Conservation (phyloP, 1,140 invertebrate species). For the Thaumatotibia leucotreta region DNA sequence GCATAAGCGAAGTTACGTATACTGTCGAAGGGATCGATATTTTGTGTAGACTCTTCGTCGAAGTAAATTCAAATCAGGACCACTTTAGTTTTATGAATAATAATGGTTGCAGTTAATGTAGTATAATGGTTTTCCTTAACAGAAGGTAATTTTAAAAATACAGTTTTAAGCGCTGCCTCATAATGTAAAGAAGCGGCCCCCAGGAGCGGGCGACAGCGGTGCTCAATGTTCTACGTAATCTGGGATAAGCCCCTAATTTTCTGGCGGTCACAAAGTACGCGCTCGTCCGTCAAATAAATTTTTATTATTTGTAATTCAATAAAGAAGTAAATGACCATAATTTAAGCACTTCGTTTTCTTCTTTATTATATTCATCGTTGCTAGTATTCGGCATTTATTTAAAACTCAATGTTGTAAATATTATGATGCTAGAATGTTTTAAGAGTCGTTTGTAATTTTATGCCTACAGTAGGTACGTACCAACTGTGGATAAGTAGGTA, state of each 20-base stretch:
- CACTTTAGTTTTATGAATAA: background rate
- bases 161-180: background rate
- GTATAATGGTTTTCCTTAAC: background rate
- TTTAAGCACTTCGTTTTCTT: background rate
- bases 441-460: too few relatives aligned
- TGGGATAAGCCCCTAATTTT: conserved; percentile 35
- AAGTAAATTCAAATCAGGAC: background rate
- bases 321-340: background rate
- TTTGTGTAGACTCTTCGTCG: background rate
- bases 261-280: conserved; percentile 27
- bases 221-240: conserved; percentile 32
- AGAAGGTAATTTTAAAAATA: background rate
- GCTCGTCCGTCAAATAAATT: conserved; percentile 10
- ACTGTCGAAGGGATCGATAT: background rate
- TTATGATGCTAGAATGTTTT: too few relatives aligned
- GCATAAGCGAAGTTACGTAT: background rate
- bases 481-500: too few relatives aligned
- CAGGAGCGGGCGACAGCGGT: conserved; percentile 23
- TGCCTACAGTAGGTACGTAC: too few relatives aligned
- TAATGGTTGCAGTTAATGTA: background rate
- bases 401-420: too few relatives aligned
- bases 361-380: background rate
- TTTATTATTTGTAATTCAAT: conserved; percentile 9
- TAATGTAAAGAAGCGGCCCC: conserved; percentile 22
- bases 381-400: too few relatives aligned